Conservation (phyloP, 2,888 invertebrate species). For the Sinodicranocentrus sp. region DNA sequence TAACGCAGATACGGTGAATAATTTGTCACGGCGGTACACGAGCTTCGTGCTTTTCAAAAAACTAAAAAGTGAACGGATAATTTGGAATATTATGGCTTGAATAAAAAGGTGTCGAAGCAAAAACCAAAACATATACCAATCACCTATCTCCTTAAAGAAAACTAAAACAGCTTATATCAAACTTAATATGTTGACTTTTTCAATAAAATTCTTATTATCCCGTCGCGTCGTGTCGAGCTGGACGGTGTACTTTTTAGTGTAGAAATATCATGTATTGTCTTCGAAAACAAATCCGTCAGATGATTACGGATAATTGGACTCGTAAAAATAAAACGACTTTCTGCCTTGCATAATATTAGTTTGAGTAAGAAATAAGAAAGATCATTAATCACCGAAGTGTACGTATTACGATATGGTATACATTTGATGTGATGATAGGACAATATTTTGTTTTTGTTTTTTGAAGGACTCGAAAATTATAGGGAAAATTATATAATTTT, state of each 20-base stretch:
- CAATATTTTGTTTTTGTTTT: constrained; percentile 26
- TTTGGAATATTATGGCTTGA: background rate
- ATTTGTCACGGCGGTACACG: constrained; percentile 34
- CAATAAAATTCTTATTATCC: no score
- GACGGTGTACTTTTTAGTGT: no score
- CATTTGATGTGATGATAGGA: constrained; percentile 35
- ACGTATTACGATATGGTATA: background rate
- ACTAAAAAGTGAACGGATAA: constrained; percentile 12
- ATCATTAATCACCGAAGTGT: constrained; percentile 15
- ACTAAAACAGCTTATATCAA: no score
- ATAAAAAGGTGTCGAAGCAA: no score
- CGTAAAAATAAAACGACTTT: constrained; percentile 15
- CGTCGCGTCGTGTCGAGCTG: no score
- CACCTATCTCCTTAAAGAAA: no score
- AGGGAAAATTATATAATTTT: no score
- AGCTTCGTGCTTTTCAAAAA: constrained; percentile 19
- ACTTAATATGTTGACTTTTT: no score
- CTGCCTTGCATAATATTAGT: constrained; percentile 16
- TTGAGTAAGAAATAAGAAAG: background rate
- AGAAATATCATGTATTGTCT: no score
- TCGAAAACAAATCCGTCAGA: background rate
- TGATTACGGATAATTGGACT: constrained; percentile 8
- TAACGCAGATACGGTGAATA: constrained; percentile 15
- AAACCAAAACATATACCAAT: no score
- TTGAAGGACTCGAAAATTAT: constrained; percentile 44